Evolutionary conservation across 1,140 invertebrate species (phyloP).

Genomic region (Zaprionus nigranus): DNA sequence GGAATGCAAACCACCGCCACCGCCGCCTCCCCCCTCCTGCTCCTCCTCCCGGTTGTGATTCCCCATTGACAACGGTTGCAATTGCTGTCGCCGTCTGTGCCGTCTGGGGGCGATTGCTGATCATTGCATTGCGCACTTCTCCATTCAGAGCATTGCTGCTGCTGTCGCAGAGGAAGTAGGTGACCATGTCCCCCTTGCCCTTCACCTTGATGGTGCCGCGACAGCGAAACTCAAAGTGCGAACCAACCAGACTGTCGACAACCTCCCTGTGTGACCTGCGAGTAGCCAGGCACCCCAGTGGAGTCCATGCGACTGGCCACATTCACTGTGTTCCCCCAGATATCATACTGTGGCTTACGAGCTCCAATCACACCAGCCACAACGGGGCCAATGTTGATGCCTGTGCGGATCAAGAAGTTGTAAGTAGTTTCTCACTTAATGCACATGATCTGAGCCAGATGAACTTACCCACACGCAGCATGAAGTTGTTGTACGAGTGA

Average conservation of each 20-base stretch:
- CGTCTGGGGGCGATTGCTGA: constrained; percentile 48
- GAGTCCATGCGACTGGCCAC: constrained; percentile 95
- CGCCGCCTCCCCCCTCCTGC: background rate
- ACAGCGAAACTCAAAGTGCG: constrained; percentile 86
- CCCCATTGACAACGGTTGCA: constrained; percentile 21
- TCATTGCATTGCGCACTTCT: constrained; percentile 80
- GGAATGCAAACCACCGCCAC: constrained; percentile 48
- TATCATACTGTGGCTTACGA: constrained; percentile 97
- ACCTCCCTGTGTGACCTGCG: constrained; percentile 95
- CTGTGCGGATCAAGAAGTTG: constrained; percentile 69
- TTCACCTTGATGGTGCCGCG: constrained; percentile 95
- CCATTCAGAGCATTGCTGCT: constrained; percentile 75
- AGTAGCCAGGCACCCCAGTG: constrained; percentile 93
- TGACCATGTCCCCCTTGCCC: constrained; percentile 97
- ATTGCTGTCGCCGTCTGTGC: constrained; percentile 3
- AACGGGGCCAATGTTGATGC: constrained; percentile 95
- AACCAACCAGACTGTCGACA: constrained; percentile 81
- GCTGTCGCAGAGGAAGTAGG: constrained; percentile 92
- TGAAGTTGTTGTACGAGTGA: constrained; percentile 98
- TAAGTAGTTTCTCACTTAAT: background rate
- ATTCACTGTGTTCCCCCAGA: constrained; percentile 97
- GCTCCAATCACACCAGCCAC: constrained; percentile 98
- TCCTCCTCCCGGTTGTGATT: constrained; percentile 41
- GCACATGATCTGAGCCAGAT: no score
- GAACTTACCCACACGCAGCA: constrained; percentile 89